Evolutionary conservation across 2,888 invertebrate species (phyloP).

Genomic region (Gerris lacustris): DNA sequence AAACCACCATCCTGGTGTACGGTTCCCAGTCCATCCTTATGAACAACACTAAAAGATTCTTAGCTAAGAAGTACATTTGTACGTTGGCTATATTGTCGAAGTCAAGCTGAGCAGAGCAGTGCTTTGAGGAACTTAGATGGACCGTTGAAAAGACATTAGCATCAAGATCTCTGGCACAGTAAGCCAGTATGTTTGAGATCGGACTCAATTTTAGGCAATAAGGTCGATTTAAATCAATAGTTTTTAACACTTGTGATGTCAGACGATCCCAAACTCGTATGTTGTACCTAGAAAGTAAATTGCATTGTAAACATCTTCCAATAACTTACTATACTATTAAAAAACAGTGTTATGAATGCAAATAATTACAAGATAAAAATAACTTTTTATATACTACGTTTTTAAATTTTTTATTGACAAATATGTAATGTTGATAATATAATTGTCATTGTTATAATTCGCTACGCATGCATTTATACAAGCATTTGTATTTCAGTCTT

Average conservation of each 20-base stretch:
- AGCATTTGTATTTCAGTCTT: too few relatives aligned
- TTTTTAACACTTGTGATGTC: not conserved
- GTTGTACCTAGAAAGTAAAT: not conserved
- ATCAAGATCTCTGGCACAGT: not conserved
- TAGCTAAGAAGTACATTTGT: not conserved
- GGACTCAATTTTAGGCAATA: not conserved
- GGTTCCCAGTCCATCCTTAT: conserved; percentile 8
- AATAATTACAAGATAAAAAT: too few relatives aligned
- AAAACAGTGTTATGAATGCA: too few relatives aligned
- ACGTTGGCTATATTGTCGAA: conserved; percentile 4
- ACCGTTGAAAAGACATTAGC: not conserved
- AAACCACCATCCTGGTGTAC: not conserved
- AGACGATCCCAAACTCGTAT: not conserved
- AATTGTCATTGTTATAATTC: too few relatives aligned
- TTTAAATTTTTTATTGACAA: too few relatives aligned
- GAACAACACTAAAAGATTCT: not conserved
- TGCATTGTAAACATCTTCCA: not conserved
- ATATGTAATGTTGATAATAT: too few relatives aligned
- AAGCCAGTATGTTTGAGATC: not conserved
- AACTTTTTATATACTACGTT: too few relatives aligned
- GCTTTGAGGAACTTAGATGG: not conserved
- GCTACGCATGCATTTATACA: too few relatives aligned
- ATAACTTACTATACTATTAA: too few relatives aligned
- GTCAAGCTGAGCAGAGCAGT: not conserved
- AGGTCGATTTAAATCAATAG: conserved; percentile 6